A percentile compares a stretch with the other conserved stretches of the same genome.
These are phyloP conservation scores for Volucella zonaria DNA, from an alignment of 2,888 invertebrate genomes.

Conservation along the genomic window DNA sequence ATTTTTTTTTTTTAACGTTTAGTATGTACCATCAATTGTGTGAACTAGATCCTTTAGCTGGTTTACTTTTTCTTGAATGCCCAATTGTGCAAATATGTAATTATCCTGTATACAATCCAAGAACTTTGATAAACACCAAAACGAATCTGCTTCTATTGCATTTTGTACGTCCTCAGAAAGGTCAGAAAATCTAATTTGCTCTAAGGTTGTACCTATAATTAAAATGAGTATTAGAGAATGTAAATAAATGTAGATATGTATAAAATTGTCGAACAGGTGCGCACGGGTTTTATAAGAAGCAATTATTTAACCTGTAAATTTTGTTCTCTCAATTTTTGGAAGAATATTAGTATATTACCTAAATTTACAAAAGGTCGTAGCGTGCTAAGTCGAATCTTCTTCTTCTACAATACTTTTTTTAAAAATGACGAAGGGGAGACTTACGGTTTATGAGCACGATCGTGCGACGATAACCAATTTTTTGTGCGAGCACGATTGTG, in stretches of 20 bases:
- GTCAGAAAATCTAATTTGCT: constrained; percentile 92
- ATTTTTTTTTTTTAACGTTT: no score
- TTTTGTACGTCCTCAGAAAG: constrained; percentile 90
- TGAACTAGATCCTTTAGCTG: constrained; percentile 97
- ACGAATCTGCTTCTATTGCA: constrained; percentile 98
- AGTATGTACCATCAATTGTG: constrained; percentile 91
- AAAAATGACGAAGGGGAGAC: no score
- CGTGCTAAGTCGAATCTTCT: no score
- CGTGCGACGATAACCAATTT: no score
- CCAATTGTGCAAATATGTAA: constrained; percentile 99
- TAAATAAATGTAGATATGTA: not conserved
- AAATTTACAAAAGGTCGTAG: no score
- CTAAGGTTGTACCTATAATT: constrained; percentile 88
- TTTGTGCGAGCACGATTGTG: no score
- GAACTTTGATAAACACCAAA: constrained; percentile 99
- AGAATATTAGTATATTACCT: no score
- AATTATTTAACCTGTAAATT: no score
- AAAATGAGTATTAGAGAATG: not conserved
- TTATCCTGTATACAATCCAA: constrained; percentile 99
- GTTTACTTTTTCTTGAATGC: constrained; percentile 98
- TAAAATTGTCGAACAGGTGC: not conserved
- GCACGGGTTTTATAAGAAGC: no score
- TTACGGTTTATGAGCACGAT: no score
- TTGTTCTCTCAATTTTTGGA: no score
- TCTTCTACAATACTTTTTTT: no score